phyloP scores from a whole-genome alignment of 2,888 invertebrate genomes.

The Sesia bembeciformis region DNA sequence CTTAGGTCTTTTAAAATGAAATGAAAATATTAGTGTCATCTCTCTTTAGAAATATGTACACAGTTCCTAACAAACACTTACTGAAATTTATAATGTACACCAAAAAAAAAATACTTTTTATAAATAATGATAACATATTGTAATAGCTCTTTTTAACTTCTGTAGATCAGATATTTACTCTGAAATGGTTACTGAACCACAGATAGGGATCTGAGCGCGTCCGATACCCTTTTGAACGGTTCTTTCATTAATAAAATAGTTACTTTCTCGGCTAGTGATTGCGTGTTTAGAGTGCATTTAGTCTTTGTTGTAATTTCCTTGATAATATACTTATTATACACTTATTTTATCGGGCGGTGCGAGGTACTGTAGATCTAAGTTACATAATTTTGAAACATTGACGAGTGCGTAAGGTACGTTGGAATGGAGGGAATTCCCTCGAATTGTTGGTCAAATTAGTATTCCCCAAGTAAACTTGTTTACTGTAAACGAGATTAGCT shows the following conservation, averaged over 20 bases:
- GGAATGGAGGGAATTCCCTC: neutral
- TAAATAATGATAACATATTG: too few species aligned
- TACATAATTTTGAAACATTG: constrained; percentile 27
- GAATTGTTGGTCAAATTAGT: neutral
- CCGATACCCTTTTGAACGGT: too few species aligned
- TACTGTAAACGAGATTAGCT: constrained; percentile 5
- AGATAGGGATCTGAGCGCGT: too few species aligned
- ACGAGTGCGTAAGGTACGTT: constrained; percentile 6
- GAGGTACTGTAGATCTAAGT: neutral
- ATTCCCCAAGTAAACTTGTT: neutral
- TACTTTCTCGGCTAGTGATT: constrained; percentile 29
- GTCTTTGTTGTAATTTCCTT: constrained; percentile 48
- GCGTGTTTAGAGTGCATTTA: constrained; percentile 49
- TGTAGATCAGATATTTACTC: too few species aligned
- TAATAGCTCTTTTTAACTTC: too few species aligned
- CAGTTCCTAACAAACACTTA: too few species aligned
- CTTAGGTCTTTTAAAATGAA: too few species aligned
- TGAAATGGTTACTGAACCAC: too few species aligned
- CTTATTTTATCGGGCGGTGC: neutral
- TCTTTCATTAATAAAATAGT: constrained; percentile 8
- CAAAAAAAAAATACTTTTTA: too few species aligned
- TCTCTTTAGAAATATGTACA: too few species aligned
- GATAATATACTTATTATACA: constrained; percentile 31
- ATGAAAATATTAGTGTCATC: too few species aligned
- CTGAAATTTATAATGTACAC: too few species aligned